These are phyloP conservation scores for Phoxinus phoxinus DNA, from an alignment of 2,113 vertebrate genomes.

Conservation along the genomic window DNA sequence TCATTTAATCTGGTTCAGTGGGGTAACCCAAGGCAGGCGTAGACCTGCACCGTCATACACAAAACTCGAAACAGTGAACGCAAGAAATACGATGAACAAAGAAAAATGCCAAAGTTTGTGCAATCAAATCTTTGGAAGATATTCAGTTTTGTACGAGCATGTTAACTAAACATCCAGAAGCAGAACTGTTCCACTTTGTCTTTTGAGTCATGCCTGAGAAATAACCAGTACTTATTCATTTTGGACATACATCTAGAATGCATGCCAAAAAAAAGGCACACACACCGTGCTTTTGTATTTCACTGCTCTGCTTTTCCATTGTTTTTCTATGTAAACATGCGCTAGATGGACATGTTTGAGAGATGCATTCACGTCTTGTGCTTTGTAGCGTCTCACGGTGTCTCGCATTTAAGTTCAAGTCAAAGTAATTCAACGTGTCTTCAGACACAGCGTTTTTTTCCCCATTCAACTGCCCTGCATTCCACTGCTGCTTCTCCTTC, in stretches of 20 bases:
- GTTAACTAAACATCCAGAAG: neutral
- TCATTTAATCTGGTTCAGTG: constrained; percentile 29
- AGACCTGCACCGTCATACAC: neutral
- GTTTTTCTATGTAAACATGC: neutral
- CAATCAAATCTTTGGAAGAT: constrained; percentile 18
- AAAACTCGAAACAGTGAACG: neutral
- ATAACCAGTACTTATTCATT: neutral
- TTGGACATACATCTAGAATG: neutral
- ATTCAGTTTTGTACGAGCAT: neutral
- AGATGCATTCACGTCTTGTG: too few relatives aligned
- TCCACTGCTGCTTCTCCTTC: too few relatives aligned
- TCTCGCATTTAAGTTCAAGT: too few relatives aligned
- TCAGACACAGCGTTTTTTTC: too few relatives aligned
- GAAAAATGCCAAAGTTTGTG: neutral
- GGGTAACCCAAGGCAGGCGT: constrained; percentile 16
- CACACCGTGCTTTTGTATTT: neutral
- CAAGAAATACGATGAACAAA: neutral
- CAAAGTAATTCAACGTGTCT: too few relatives aligned
- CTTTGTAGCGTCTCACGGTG: too few relatives aligned
- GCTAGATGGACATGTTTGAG: too few relatives aligned
- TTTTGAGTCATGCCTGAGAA: neutral
- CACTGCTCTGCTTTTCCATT: neutral
- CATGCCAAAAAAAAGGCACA: neutral
- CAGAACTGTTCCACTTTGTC: neutral
- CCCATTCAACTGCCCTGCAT: too few relatives aligned